Base-by-base conservation (phyloP, 1,140 invertebrate genomes). In the Whitmania pigra region DNA sequence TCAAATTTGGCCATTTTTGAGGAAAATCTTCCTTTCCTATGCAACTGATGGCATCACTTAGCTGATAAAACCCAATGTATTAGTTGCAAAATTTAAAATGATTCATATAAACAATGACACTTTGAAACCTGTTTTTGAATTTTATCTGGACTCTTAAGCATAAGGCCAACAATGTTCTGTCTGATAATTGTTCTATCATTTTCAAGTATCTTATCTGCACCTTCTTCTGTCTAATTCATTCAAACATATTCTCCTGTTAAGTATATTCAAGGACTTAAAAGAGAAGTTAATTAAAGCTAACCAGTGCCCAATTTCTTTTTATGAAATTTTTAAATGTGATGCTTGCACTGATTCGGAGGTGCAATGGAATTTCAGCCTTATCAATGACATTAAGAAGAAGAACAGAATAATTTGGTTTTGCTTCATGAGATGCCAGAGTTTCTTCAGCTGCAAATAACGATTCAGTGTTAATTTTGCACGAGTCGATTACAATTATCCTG, bases 301-400 rank as follows among this genome's bases (percentile, higher is more conserved):
- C 90, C 77, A 90, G 85, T 84, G 87, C 86, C 95, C 95, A 99
- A 83, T 97, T 94, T 71, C 92, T 85, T 82, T 96, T 97, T 9
- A 97, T 87, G 81, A 89, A 95, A 82, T 99, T 99, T 82, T 99
- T 99, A 78, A 99, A 95, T 20, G 90, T 89, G 76, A 98, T 89
- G 60, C 93, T 88, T 66, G 90, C 91, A 53, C 92, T 89, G 57
- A 94, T 85, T 77, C 92, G 85, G 67, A 96, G 89, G 9, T 89
- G 79, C 74, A 89, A 82, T 75, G 93, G 89, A 31, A 89, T 84
- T 75, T 88, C 87, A 73, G 78, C 75, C 77, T 91, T 92, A 74
- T 92, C 88, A 71, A 96, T 87, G 13, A 97, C 83, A 77, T 90
- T 87, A 2, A 97, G 84, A 29, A 97, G 82, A 27, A 97, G 80